Evolutionary conservation across 2,797 vertebrate species (phyloP).

Genomic region (Takifugu ocellatus): DNA sequence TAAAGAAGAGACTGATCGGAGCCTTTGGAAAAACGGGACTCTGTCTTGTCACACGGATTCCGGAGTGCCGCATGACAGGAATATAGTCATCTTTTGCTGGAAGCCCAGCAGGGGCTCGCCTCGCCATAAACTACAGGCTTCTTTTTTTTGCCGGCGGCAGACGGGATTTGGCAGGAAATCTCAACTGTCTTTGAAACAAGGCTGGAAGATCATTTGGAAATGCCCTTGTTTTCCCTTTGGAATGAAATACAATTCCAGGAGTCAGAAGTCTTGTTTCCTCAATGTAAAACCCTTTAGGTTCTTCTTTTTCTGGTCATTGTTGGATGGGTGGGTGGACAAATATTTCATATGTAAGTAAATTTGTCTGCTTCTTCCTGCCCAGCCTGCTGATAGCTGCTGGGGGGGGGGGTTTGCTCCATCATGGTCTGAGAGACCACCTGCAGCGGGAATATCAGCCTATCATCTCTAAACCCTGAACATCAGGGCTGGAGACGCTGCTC

Average conservation of each 20-base stretch:
- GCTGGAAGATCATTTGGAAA: too few relatives aligned
- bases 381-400: slow-evolving; percentile 50
- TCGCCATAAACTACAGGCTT: too few relatives aligned
- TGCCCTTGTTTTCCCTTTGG: too few relatives aligned
- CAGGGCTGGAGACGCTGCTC: too few relatives aligned
- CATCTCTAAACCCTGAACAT: background rate
- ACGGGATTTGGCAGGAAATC: background rate
- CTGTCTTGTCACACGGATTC: slow-evolving; percentile 29
- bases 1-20: slow-evolving; percentile 56
- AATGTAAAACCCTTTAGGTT: too few relatives aligned
- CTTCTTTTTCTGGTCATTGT: too few relatives aligned
- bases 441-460: background rate
- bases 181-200: background rate
- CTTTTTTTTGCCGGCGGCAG: too few relatives aligned
- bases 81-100: slow-evolving; percentile 10
- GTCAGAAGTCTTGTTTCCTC: too few relatives aligned
- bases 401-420: slow-evolving; percentile 40
- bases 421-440: slow-evolving; percentile 30
- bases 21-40: slow-evolving; percentile 43
- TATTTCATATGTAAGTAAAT: slow-evolving; percentile 39
- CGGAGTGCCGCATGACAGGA: slow-evolving; percentile 13
- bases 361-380: slow-evolving; percentile 60
- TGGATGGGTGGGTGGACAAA: too few relatives aligned
- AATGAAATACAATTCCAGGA: too few relatives aligned
- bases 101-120: background rate